Percentiles rank a stretch among this genome's conserved stretches.
phyloP scores from a whole-genome alignment of 2,797 vertebrate species.

The Meda fulgida region DNA sequence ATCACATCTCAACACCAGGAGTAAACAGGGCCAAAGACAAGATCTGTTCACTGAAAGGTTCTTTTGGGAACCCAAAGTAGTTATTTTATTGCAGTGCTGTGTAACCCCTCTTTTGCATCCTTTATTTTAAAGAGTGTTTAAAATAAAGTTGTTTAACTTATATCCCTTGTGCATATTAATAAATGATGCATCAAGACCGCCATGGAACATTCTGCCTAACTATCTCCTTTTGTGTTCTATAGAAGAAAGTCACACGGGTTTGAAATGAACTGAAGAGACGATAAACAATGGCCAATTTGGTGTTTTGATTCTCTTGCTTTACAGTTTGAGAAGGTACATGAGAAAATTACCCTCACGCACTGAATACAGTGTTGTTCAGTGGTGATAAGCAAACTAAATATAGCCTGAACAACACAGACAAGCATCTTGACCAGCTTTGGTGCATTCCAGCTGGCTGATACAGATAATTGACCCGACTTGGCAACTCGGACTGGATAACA shows the following conservation, averaged over 20 bases:
- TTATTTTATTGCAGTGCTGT: neutral
- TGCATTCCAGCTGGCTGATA: conserved; percentile 20
- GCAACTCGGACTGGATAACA: neutral
- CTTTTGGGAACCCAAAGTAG: too few species aligned
- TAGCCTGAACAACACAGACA: conserved; percentile 30
- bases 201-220: neutral
- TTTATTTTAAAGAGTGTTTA: too few species aligned
- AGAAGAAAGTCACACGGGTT: neutral
- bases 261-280: neutral
- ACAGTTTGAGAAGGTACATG: neutral
- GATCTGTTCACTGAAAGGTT: neutral
- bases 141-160: neutral
- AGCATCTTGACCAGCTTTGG: conserved; percentile 9
- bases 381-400: conserved; percentile 22
- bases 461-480: conserved; percentile 41
- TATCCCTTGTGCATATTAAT: neutral
- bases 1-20: too few species aligned
- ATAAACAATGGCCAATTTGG: neutral
- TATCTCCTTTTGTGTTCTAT: neutral
- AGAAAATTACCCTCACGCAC: neutral
- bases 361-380: conserved; percentile 8
- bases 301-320: neutral
- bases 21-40: too few species aligned
- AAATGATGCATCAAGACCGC: neutral
- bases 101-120: too few species aligned